Evolutionary conservation across 2,797 vertebrate genomes (phyloP), one percentile per base, ranked within the genome.

Genomic region (Tragelaphus eurycerus): DNA sequence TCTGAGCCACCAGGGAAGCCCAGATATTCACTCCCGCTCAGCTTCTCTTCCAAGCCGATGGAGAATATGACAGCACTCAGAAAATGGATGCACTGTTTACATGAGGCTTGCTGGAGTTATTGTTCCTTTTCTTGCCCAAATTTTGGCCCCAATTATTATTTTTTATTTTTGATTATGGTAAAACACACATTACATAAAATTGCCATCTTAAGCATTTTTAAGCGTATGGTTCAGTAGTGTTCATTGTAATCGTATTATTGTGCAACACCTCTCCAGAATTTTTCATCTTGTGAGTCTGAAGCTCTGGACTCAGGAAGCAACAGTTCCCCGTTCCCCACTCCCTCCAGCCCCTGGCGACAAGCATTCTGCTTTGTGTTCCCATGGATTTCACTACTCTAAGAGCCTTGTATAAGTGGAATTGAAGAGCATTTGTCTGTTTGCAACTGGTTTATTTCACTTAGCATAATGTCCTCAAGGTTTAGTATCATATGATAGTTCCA

Each of bases 121-220:
- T 27, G 17, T 59, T 54, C 55, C 31, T 4, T 52, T 50, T 89
- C 38, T 54, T 64, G 16, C 54, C 59, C 64, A n/a, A 7, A 54
- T 94, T 94, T 87, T 92, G 55, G 21, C 4, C 13, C 31, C 7
- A n/a, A 3, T 90, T 60, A 55, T 57, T 84, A 14, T 54, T 76
- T 46, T 50, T 79, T 48, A 46, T 31, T 52, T 90, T 55, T 54
- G n/a, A 59, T 83, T 83, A 64, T 7, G 57, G 54, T 84, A 89
- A 83, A 83, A 83, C 11, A n/a, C 9, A 59, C 52, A n/a, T 81
- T n/a, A 64, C 27, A 54, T 29, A 83, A 29, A 94, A 38, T 31
- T 60, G 78, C 25, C 62, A 54, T 46, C 81, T 78, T 84, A 95
- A 38, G 29, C 48, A 78, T 64, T 78, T 88, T 64, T 71, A 81